These are phyloP conservation scores for Leucosticte australis DNA, from an alignment of 2,113 vertebrate genomes.

Conservation along the genomic window DNA sequence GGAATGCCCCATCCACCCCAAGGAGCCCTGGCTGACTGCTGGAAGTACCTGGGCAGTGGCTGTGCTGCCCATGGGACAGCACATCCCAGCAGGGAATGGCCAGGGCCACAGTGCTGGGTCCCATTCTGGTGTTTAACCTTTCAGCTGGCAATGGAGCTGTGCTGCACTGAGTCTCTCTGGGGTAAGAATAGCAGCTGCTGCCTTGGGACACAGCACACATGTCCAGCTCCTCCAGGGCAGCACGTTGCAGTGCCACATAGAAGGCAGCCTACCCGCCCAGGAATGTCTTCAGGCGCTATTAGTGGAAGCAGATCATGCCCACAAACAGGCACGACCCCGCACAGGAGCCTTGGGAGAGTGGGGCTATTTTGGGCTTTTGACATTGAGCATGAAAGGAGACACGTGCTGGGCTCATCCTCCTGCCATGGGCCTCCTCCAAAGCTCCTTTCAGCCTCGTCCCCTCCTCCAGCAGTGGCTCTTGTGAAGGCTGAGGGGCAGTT, in stretches of 20 bases:
- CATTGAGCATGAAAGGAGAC: neutral
- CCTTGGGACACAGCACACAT: slow-evolving; percentile 22
- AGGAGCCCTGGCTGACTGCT: neutral
- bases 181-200: slow-evolving; percentile 50
- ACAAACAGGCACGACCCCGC: neutral
- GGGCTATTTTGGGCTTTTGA: slow-evolving; percentile 19
- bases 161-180: neutral
- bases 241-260: neutral
- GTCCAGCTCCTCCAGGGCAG: neutral
- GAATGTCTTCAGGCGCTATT: slow-evolving; percentile 64
- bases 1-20: neutral
- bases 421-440: neutral
- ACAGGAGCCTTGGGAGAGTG: neutral
- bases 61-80: neutral
- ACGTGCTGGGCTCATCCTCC: neutral
- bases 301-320: neutral
- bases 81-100: neutral
- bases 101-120: neutral
- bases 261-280: neutral
- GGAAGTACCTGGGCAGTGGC: neutral
- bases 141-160: neutral
- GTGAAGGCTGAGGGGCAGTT: neutral
- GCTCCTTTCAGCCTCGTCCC: neutral
- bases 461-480: neutral
- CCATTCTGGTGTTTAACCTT: neutral